Base-by-base conservation (phyloP, 1,140 invertebrate species). In the Platorchestia sp. region DNA sequence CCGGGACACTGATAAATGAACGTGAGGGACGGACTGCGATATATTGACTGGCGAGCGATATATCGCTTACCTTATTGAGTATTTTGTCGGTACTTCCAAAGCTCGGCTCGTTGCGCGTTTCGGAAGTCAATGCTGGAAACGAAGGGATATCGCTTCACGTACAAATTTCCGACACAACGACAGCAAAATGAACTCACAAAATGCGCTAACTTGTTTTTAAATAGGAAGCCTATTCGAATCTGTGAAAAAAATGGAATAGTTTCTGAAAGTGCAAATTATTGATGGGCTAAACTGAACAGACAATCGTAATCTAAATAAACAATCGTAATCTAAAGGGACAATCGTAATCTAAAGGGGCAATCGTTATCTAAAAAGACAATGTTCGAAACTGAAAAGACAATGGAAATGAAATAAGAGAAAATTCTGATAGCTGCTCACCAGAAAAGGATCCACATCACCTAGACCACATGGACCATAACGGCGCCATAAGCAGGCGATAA, bases 1-100 rank as follows among this genome's bases (percentile, higher is more conserved):
- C 40, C 45, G 91, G n/a, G 91, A 93, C 91, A 47, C 91, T 93
- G 91, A 93, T 45, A 93, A 93, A 93, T 93, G 43, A 45, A 45
- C 43, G 43, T 44, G 91, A 47, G 91, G 45, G 91, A 44, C 40
- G 45, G 91, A 45, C 91, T 93, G 45, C 91, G 45, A 93, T 93
- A 44, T 45, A 93, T 93, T 93, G 91, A 93, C 91, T 93, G 45
- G 91, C 91, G 43, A n/a, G 45, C 91, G 91, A 93, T 93, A 19
- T 93, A 93, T 93, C 91, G 91, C 91, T 93, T 47, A 44, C 43
- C 91, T 93, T 93, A 93, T 93, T 93, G 91, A 93, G 91, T 93
- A 93, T 93, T 93, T 93, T 93, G 91, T 93, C 91, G 45, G 91
- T 93, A 93, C 44, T 93, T 93, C 91, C 14, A n/a, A 93, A 45